phyloP scores from a whole-genome alignment of 37 sponge, comb jelly and placozoan species.

The Haliclona indistincta region DNA sequence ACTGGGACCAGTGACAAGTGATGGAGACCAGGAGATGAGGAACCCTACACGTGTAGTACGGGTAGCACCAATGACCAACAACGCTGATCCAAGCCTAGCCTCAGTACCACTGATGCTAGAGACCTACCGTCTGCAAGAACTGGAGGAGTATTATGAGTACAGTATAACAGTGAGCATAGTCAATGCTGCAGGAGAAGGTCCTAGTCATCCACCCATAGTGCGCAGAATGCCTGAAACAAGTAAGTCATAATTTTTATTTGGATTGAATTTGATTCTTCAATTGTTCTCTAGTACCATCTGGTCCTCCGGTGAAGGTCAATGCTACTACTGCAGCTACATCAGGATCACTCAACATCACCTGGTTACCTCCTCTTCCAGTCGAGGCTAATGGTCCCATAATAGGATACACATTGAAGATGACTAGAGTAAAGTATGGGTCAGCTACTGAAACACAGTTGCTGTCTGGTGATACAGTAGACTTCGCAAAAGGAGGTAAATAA shows the following conservation, averaged over 20 bases:
- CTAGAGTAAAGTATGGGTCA: background rate
- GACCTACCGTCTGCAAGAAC: background rate
- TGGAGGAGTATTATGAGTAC: constrained; percentile 6
- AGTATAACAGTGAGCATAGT: background rate
- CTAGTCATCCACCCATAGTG: background rate
- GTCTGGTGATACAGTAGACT: too few relatives aligned
- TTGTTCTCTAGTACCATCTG: background rate
- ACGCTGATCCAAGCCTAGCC: constrained; percentile 5
- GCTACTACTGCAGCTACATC: background rate
- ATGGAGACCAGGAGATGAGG: background rate
- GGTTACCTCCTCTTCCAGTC: constrained; percentile 23
- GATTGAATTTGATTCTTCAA: background rate
- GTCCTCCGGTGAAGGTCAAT: background rate
- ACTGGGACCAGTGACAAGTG: background rate
- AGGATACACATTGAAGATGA: background rate
- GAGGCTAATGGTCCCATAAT: constrained; percentile 17
- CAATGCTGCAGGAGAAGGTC: background rate
- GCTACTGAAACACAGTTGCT: too few relatives aligned
- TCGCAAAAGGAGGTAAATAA: background rate
- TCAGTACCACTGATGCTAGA: background rate
- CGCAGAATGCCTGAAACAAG: constrained; percentile 6
- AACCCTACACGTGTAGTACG: background rate
- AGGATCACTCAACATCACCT: constrained; percentile 7
- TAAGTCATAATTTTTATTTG: too few relatives aligned
- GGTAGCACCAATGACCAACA: background rate